Base-by-base conservation (phyloP, 2,888 invertebrate species). In the Muschampia plurimacula region DNA sequence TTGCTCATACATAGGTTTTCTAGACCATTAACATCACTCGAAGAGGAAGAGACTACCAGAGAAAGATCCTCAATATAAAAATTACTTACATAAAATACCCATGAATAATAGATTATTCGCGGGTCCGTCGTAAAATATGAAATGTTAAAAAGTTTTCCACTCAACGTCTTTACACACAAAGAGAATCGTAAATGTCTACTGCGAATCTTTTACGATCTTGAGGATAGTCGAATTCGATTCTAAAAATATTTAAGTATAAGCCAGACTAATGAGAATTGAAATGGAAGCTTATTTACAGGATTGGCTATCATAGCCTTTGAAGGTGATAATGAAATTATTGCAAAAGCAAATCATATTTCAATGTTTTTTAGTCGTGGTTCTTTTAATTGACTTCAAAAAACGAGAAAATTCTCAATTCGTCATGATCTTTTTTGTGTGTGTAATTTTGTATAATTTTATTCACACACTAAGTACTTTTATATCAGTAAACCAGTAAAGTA, bases 111-210 rank as follows among this genome's bases (percentile, higher is more conserved):
- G 44, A 84, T 83, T 80, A 80, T 78, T 77, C 78, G 79, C 77
- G 77, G 13, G 75, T 79, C 74, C 79, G 44, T 83, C 87, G 81
- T 90, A 89, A 89, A 88, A 75, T 67, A 75, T 66, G 63, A 74
- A 63, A 71, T 81, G 81, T 83, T 88, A 87, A 90, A 89, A 89
- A 88, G 83, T 90, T 84, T 81, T 78, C 82, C 83, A 80, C 84
- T 84, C 82, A 80, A 84, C 77, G 84, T 85, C 84, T 74, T 10
- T 57, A 74, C 69, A 76, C 75, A 80, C 79, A 82, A 80, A 81
- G 80, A 81, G 77, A 75, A 60, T 83, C 87, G 82, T 89, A 88
- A 89, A 89, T 87, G 65, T 72, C 59, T 52, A 60, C 66, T 60
- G 70, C 63, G 15, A 71, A 57, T 62, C 65, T 52, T 71, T 71